A percentile compares a stretch with the other conserved stretches of the same genome.
phyloP scores from a whole-genome alignment of 2,797 vertebrate genomes.

The Chrysocyon brachyurus region DNA sequence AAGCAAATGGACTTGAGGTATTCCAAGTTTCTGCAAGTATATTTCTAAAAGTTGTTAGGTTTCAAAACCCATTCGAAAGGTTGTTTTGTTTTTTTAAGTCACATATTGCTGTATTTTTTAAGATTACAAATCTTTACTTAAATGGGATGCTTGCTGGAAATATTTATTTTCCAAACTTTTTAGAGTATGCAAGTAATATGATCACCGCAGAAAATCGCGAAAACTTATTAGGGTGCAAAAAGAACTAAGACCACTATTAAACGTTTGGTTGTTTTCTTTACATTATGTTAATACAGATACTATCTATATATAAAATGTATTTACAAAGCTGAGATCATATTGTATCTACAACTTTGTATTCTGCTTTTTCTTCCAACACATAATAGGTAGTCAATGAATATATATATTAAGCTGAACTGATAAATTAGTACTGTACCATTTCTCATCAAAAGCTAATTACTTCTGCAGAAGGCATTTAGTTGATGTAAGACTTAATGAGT shows the following conservation, averaged over 20 bases:
- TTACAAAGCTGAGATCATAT: conserved; percentile 53
- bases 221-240: conserved; percentile 14
- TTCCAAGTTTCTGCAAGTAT: conserved; percentile 44
- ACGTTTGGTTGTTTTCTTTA: conserved; percentile 64
- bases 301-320: conserved; percentile 43
- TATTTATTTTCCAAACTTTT: conserved; percentile 64
- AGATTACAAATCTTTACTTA: conserved; percentile 59
- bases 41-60: conserved; percentile 37
- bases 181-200: conserved; percentile 51
- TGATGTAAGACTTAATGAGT: conserved; percentile 41
- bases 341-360: conserved; percentile 25
- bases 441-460: conserved; percentile 32
- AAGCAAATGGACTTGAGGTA: conserved; percentile 67
- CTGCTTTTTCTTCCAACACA: conserved; percentile 2
- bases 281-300: conserved; percentile 18
- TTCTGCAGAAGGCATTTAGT: conserved; percentile 45
- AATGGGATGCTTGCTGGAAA: conserved; percentile 7
- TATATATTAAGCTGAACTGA: conserved; percentile 1
- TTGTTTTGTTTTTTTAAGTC: neutral
- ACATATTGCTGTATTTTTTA: conserved; percentile 44
- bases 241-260: conserved; percentile 25
- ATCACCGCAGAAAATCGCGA: conserved; percentile 25
- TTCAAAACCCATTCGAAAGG: conserved; percentile 5
- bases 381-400: conserved; percentile 14
- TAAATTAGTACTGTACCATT: conserved; percentile 42